Base-by-base conservation (phyloP, 2,888 invertebrate species). In the Autographa gamma region DNA sequence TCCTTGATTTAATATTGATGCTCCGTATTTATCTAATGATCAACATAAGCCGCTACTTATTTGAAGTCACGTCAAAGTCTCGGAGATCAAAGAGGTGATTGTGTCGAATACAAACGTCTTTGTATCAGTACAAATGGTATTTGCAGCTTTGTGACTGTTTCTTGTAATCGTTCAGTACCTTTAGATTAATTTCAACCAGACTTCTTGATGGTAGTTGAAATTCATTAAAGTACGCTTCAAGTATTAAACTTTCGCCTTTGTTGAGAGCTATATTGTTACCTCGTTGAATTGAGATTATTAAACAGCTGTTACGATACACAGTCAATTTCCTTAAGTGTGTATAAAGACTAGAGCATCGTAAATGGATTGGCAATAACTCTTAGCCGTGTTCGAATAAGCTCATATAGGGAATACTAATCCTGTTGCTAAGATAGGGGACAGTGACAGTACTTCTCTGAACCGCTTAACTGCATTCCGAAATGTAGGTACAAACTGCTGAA, bases 1-100 rank as follows among this genome's bases (percentile, higher is more conserved):
- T 66, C 64, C 43, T 66, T 66, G 76, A 74, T 74, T 63, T 66
- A 66, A 69, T 79, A 79, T 66, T 66, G 59, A 75, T 76, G 59
- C 71, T 52, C 59, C 31, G 34, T 68, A 65, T 81, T 77, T 67
- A 80, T 63, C 32, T 76, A 80, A 80, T 76, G 65, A 73, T 67
- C 56, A 69, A 65, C 59, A 67, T 73, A 63, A 63, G 65, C 59
- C 59, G 64, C 69, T 59, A 65, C 67, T 64, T 67, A 69, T 80
- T 77, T 72, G 62, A 77, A 69, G 66, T 61, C 67, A 43, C 54
- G 58, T 70, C 63, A 63, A 80, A 77, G 64, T 69, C 73, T 13
- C 14, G 13, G 41, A 63, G 64, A 72, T 70, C 73, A 77, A 80
- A 80, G 34, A 72, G 13, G 41, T 66, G 19, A 61, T 59, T 66